phyloP scores from a whole-genome alignment of 2,888 invertebrate genomes.

The Byasa hedistus region DNA sequence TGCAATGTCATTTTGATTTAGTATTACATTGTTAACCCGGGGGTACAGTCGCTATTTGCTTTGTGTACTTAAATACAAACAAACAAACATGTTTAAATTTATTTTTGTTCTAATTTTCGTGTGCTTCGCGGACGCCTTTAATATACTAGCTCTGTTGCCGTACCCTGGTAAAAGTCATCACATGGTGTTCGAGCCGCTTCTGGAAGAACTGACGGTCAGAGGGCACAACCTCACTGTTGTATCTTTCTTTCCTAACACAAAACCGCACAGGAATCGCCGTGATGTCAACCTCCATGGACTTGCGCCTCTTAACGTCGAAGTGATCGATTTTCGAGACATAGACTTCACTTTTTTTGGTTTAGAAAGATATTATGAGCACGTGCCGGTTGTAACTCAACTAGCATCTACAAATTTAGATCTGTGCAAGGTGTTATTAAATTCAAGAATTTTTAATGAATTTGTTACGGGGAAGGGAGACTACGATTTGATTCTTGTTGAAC shows the following conservation, averaged over 20 bases:
- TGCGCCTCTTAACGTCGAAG: slow-evolving; percentile 45
- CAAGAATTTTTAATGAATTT: slow-evolving; percentile 49
- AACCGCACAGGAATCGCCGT: slow-evolving; percentile 40
- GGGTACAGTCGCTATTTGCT: not conserved
- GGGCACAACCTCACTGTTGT: slow-evolving; percentile 73
- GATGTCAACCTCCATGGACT: slow-evolving; percentile 51
- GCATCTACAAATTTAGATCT: slow-evolving; percentile 41
- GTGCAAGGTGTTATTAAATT: slow-evolving; percentile 49
- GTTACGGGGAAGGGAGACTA: slow-evolving; percentile 53
- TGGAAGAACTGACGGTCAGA: slow-evolving; percentile 59
- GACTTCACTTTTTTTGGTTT: slow-evolving; percentile 41
- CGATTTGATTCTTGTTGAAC: slow-evolving; percentile 71
- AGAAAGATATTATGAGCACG: slow-evolving; percentile 38
- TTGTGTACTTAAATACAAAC: not conserved
- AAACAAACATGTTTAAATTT: not conserved
- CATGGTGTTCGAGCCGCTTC: slow-evolving; percentile 66
- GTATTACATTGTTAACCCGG: not conserved
- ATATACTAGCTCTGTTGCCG: slow-evolving; percentile 64
- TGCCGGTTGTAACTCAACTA: slow-evolving; percentile 36
- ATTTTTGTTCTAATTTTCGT: slow-evolving; percentile 1
- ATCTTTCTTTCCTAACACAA: slow-evolving; percentile 60
- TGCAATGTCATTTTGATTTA: slow-evolving; percentile 2
- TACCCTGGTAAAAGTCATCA: slow-evolving; percentile 75
- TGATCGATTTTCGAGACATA: slow-evolving; percentile 44
- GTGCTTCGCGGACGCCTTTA: slow-evolving; percentile 37